Base-by-base conservation (phyloP, 2,797 vertebrate genomes). In the Muraenolepis orangiensis region DNA sequence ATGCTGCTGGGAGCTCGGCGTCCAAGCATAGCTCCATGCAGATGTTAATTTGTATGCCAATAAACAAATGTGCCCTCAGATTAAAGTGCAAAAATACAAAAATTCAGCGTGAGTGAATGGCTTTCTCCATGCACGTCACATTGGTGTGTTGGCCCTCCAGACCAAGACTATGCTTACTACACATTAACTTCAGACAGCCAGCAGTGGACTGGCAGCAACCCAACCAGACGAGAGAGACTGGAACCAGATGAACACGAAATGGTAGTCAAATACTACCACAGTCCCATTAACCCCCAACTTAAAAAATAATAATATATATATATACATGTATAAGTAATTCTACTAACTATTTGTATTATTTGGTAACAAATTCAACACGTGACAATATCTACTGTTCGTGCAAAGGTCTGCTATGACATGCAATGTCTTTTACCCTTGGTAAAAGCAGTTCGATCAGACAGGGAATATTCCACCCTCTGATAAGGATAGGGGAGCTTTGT, bases 31-130 rank as follows among this genome's bases (percentile, higher is more conserved):
- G 90, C 90, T 86, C 84, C 84, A 81, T 86, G 84, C 88, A 91
- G 87, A 93, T 92, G 92, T 92, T 90, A 89, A 90, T 91, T 92
- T 88, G 86, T 88, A 89, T 88, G 91, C 89, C 90, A 91, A 92
- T 91, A 93, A 93, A 92, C 91, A 92, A 91, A 92, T 84, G 85
- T 85, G 90, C 84, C 87, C 80, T 76, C 80, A 87, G 90, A 92
- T 91, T 91, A 93, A 91, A 92, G 89, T 86, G 87, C 85, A 88
- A 90, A 87, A 82, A 85, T 80, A 85, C 89, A 80, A 87, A 85
- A 90, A 90, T 86, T 88, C 86, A 85, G 85, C 86, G 87, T n/a
- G 78, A 87, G 80, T 84, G 78, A 89, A 90, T 83, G 85, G 74
- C 86, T 80, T 88, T 89, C 80, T 84, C 84, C 82, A 75, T 82